phyloP scores from a whole-genome alignment of 2,888 invertebrate genomes.

The Drosophila pullipes region DNA sequence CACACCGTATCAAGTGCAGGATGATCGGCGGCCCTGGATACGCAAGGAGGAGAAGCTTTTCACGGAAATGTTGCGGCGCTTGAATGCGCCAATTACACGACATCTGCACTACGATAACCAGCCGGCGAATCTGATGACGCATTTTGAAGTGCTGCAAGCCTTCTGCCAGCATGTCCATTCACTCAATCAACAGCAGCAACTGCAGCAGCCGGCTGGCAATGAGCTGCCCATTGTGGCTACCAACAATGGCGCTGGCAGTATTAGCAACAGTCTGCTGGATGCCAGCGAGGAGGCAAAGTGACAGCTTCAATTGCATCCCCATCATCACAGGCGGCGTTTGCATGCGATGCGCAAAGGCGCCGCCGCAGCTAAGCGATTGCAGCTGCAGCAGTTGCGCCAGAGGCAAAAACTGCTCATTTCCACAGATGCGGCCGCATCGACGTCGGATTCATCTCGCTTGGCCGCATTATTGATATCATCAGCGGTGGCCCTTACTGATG shows the following conservation, averaged over 20 bases:
- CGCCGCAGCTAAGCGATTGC: conserved; percentile 69
- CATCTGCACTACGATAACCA: conserved; percentile 88
- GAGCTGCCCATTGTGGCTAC: conserved; percentile 66
- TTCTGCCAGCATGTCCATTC: conserved; percentile 86
- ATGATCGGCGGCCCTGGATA: conserved; percentile 93
- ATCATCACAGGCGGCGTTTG: conserved; percentile 82
- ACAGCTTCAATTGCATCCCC: conserved; percentile 82
- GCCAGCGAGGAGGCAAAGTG: conserved; percentile 84
- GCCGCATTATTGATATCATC: conserved; percentile 74
- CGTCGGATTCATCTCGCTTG: conserved; percentile 72
- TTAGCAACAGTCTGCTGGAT: conserved; percentile 73
- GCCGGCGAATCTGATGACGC: conserved; percentile 88
- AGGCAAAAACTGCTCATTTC: conserved; percentile 66
- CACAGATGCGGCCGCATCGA: conserved; percentile 64
- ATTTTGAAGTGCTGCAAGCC: conserved; percentile 91
- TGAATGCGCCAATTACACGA: conserved; percentile 89
- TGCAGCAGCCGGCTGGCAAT: conserved; percentile 62
- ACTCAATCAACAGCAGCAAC: conserved; percentile 76
- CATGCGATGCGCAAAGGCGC: conserved; percentile 79
- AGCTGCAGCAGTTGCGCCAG: conserved; percentile 71
- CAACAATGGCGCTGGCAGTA: conserved; percentile 62
- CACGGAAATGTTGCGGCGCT: conserved; percentile 88
- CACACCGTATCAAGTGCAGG: conserved; percentile 95
- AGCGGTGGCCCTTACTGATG: conserved; percentile 71
- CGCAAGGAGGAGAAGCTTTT: conserved; percentile 93